These are phyloP conservation scores for Julus scandinavius DNA, from an alignment of 2,888 invertebrate species.

Conservation along the genomic window DNA sequence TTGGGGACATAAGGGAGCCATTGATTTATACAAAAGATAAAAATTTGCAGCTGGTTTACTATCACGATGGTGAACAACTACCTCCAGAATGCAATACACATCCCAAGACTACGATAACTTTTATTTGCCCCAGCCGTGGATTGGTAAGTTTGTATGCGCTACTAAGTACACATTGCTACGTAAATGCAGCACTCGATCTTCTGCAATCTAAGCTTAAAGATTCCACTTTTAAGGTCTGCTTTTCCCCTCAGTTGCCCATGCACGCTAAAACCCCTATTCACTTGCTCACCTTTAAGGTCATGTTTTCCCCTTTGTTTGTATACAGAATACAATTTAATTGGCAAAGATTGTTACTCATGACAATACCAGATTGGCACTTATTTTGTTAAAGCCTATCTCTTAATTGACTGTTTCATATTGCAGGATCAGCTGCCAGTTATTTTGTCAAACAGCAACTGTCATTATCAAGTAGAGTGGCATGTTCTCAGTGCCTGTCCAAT, in stretches of 20 bases:
- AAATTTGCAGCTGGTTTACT: slow-evolving; percentile 57
- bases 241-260: too few relatives aligned
- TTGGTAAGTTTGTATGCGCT: slow-evolving; percentile 40
- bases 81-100: slow-evolving; percentile 54
- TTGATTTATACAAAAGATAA: slow-evolving; percentile 50
- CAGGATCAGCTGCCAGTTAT: slow-evolving; percentile 48
- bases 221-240: too few relatives aligned
- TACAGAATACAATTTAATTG: too few relatives aligned
- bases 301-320: too few relatives aligned
- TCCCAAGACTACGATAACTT: slow-evolving; percentile 57
- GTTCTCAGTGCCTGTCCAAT: slow-evolving; percentile 54
- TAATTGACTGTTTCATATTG: neutral
- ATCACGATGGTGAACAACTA: neutral
- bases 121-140: slow-evolving; percentile 58
- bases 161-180: too few relatives aligned
- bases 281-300: too few relatives aligned
- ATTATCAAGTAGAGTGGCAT: slow-evolving; percentile 56
- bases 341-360: too few relatives aligned
- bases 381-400: too few relatives aligned
- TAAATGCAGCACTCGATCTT: too few relatives aligned
- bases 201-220: too few relatives aligned
- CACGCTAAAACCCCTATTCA: too few relatives aligned
- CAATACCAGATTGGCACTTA: too few relatives aligned
- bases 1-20: slow-evolving; percentile 55
- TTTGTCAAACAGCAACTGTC: slow-evolving; percentile 49